Conservation (phyloP, 2,113 vertebrate genomes). For the Caranx melampygus region DNA sequence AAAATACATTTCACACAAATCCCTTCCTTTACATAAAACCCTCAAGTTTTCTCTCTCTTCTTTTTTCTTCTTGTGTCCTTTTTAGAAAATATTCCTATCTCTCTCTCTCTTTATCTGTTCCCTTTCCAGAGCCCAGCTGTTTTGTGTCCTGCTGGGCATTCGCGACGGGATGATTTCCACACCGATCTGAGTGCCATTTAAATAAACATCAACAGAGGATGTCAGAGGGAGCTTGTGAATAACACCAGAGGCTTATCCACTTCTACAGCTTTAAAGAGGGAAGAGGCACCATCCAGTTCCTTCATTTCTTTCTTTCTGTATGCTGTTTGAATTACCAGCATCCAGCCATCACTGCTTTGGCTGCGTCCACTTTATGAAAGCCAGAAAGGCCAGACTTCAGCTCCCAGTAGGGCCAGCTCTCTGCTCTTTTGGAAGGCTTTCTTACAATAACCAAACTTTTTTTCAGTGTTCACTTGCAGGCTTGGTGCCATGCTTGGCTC, state of each 20-base stretch:
- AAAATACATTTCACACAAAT: slow-evolving; percentile 70
- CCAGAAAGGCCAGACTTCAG: slow-evolving; percentile 44
- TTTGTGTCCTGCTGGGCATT: slow-evolving; percentile 69
- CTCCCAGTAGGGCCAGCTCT: slow-evolving; percentile 39
- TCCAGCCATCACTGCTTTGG: slow-evolving; percentile 59
- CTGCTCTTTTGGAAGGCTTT: slow-evolving; percentile 28
- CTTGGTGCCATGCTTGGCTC: not conserved
- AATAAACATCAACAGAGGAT: slow-evolving; percentile 78
- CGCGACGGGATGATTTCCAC: slow-evolving; percentile 68
- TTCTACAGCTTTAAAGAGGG: slow-evolving; percentile 61
- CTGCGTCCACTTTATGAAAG: slow-evolving; percentile 49
- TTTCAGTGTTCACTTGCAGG: not conserved
- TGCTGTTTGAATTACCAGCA: slow-evolving; percentile 73
- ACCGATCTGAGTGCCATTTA: slow-evolving; percentile 70
- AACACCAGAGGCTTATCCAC: slow-evolving; percentile 79
- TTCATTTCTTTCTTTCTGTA: slow-evolving; percentile 54
- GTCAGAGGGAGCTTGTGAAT: slow-evolving; percentile 70
- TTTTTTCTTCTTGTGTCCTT: slow-evolving; percentile 34
- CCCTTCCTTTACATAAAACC: slow-evolving; percentile 55
- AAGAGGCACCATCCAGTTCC: slow-evolving; percentile 51
- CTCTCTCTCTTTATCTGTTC: slow-evolving; percentile 49
- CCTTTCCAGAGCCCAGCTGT: slow-evolving; percentile 66
- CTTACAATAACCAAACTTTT: slow-evolving; percentile 34
- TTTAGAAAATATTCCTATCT: slow-evolving; percentile 23
- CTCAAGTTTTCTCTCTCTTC: slow-evolving; percentile 27